Conservation (phyloP, 1,140 invertebrate species). For the Muscidifurax raptorellus region DNA sequence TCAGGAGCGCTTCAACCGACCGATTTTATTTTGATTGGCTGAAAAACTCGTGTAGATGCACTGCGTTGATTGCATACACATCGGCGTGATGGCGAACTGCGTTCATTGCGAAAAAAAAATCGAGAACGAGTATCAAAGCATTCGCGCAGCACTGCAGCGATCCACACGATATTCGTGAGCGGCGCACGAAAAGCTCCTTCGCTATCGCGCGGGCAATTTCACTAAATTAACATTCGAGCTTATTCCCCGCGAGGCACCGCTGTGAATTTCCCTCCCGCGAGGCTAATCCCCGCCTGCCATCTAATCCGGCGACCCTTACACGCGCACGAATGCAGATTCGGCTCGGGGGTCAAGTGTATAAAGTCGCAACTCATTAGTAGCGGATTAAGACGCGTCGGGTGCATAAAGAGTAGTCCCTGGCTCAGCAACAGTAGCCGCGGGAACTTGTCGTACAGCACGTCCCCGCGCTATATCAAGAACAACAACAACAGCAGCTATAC, state of each 20-base stretch:
- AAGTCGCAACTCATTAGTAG: slow-evolving; percentile 62
- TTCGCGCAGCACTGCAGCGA: too few relatives aligned
- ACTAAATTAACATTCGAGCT: slow-evolving; percentile 22
- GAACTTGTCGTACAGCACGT: slow-evolving; percentile 51
- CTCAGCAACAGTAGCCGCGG: slow-evolving; percentile 42
- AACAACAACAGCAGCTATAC: slow-evolving; percentile 35
- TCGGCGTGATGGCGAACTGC: too few relatives aligned
- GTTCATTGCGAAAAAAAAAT: too few relatives aligned
- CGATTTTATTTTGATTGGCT: too few relatives aligned
- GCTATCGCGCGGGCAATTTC: background rate
- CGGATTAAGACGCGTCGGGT: slow-evolving; percentile 58
- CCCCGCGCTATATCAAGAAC: slow-evolving; percentile 49
- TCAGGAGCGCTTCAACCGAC: too few relatives aligned
- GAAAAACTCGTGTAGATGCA: too few relatives aligned
- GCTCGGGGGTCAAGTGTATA: slow-evolving; percentile 43
- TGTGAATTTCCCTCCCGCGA: slow-evolving; percentile 15
- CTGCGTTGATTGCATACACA: too few relatives aligned
- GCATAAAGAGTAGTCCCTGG: slow-evolving; percentile 59
- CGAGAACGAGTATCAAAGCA: too few relatives aligned
- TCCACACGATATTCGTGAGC: too few relatives aligned
- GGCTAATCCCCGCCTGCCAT: slow-evolving; percentile 15
- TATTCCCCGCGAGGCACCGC: background rate
- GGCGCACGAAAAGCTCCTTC: background rate
- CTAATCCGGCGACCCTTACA: slow-evolving; percentile 14
- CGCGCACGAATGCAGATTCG: slow-evolving; percentile 44